Base-by-base conservation (phyloP, 2,113 vertebrate species). In the Sphaerodactylus townsendi region DNA sequence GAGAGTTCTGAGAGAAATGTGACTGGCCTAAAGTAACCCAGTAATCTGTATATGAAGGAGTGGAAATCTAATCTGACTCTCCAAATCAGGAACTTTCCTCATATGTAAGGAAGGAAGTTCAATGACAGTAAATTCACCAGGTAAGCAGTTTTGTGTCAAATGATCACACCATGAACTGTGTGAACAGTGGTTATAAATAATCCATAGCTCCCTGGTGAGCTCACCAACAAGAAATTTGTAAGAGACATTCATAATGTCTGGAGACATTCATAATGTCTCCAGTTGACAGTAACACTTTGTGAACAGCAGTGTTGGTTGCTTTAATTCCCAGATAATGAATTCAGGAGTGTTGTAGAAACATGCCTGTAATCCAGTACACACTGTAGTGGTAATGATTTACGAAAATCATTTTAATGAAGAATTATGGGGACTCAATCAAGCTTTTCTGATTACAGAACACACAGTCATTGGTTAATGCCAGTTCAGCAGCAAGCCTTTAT, bases 281-380 rank as follows among this genome's bases (percentile, higher is more conserved):
- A 23, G 50, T 81, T 83, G 65, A 85, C 2, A 79, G 4, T 56
- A 85, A 69, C 23, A 83, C 13, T 15, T 4, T 37, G 39, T 82
- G 74, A 85, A 37, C 28, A n/a, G 21, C 2, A 11, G 33, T 65
- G 59, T 5, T 21, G 35, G 4, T 65, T 76, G 5, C 70, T 2
- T 72, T 66, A 79, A 78, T 69, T 84, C 65, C 39, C 28, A n/a
- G 28, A 44, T 69, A 79, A 79, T 6, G 35, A 30, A 77, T 56
- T 73, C 37, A 82, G 79, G 39, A 85, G 37, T 19, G 53, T 74
- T 81, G 53, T 70, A 83, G 72, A 81, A 39, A 85, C 77, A 13
- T n/a, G 23, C 64, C 13, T 83, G 6, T 86, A 81, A 70, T 71
- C 59, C 39, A 77, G 15, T 4, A 30, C 3, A 5, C 56, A 53